Base-by-base conservation (phyloP, 1,140 invertebrate species). In the Brachionus angularis region DNA sequence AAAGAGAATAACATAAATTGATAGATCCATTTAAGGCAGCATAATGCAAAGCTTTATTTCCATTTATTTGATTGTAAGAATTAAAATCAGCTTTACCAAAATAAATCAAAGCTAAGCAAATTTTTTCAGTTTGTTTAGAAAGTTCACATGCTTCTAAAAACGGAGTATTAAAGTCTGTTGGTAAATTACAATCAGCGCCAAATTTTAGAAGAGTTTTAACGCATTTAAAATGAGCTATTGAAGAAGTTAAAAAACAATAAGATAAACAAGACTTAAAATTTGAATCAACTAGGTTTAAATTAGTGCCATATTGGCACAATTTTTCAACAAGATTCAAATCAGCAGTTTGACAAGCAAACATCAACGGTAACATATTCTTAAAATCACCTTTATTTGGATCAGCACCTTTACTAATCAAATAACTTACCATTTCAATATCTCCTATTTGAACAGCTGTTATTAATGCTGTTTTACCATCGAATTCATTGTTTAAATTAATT, bases 401-500 rank as follows among this genome's bases (percentile, higher is more conserved):
- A 39, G 53, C 21, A 0, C 53, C 53, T 14, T 23, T 21, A 8
- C 39, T 58, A 39, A 58, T 10, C 18, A 58, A 58, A 36, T 58
- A 33, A 16, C 34, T n/a, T 33, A 31, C 18, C 27, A 55, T 55
- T n/a, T 8, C 52, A 55, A 21, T 27, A 31, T 34, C 34, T 16
- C 52, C 52, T 33, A 31, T 55, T 55, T 33, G 29, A 14, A 34
- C 52, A 55, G 27, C 29, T 7, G 52, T 55, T 0, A 55, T 55
- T 18, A 55, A 55, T 1, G 52, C 52, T 55, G 52, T 55, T 34
- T 55, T 55, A 16, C 52, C 52, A 16, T 55, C 29, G 34, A 55
- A 55, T 33, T 27, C 27, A 0, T 55, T 31, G 10, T 14, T 16
- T 16, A 33, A 55, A 18, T 55, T 18, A 33, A 55, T 7, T 16